Evolutionary conservation across 2,888 invertebrate genomes (phyloP), one percentile per base, ranked within the genome.

Genomic region (Chaitophorus viminalis): DNA sequence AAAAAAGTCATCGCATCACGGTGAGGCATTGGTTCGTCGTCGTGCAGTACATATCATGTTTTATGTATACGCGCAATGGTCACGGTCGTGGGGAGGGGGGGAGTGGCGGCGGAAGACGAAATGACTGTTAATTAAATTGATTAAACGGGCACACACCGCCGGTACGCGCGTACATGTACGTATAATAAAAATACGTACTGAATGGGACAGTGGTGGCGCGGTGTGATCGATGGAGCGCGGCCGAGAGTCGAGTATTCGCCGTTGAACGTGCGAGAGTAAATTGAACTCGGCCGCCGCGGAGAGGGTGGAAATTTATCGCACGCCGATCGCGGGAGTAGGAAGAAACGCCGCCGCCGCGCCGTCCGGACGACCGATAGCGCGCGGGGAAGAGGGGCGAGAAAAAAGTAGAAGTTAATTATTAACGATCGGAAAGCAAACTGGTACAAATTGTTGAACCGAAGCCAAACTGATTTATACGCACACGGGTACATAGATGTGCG

Each of bases 401-500:
- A 76, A 68, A n/a, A n/a, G 33, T 78, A 60, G 86, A 65, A 72
- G 79, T 81, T 81, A 87, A 87, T 87, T 87, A 87, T 87, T 81
- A 75, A 87, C 79, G 81, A 87, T 87, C 72, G 79, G 60, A 81
- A 87, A 87, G 77, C 79, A 39, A 81, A 81, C 87, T 87, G 72
- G 87, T 81, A 87, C 79, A 79, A 81, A 87, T 87, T 81, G 87
- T 87, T 87, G 87, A 87, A 87, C 79, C 87, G 87, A 46, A 81
- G 87, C 87, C 87, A 87, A 87, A 87, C 87, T 74, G 79, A 87
- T 87, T 87, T 87, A 87, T 81, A 81, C 25, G n/a, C n/a, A 39
- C 33, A n/a, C 54, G 8, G 33, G 36, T 11, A 29, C 6, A n/a
- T 14, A 14, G 78, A n/a, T 9, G 31, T n/a, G 60, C 31, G 25